phyloP scores from a whole-genome alignment of 2,797 vertebrate species.

The Pipistrellus pygmaeus region DNA sequence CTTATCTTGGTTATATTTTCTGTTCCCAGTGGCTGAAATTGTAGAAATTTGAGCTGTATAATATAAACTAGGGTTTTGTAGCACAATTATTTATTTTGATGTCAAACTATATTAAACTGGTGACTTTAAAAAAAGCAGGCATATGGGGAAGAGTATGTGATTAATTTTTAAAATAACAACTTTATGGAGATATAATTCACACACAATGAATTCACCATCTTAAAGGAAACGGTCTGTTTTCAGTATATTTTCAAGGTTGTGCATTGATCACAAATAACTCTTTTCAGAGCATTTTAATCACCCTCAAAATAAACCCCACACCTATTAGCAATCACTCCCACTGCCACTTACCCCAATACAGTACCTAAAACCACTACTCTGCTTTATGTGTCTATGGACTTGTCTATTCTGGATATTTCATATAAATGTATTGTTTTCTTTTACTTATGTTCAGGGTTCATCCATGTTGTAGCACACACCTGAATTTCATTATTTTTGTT shows the following conservation, averaged over 20 bases:
- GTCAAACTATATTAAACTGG: not conserved
- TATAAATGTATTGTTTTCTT: not conserved
- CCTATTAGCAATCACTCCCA: not conserved
- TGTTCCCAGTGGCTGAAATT: conserved; percentile 8
- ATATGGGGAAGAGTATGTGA: not conserved
- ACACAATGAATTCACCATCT: not conserved
- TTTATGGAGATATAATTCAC: not conserved
- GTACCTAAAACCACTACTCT: too few relatives aligned
- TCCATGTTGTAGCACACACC: accelerated
- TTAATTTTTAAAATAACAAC: not conserved
- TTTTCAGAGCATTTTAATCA: conserved; percentile 12
- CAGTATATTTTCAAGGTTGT: not conserved
- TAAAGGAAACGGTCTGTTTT: not conserved
- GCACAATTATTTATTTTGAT: not conserved
- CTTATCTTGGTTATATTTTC: not conserved
- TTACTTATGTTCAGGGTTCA: not conserved
- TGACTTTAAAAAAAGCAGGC: not conserved
- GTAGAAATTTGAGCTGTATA: conserved; percentile 48
- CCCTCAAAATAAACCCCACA: not conserved
- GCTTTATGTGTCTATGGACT: not conserved
- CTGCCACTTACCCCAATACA: not conserved
- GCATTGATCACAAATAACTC: not conserved
- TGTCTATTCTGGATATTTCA: not conserved
- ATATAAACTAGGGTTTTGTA: not conserved
- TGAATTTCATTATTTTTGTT: not conserved